A percentile compares a stretch with the other conserved stretches of the same genome.
phyloP scores from a whole-genome alignment of 2,888 invertebrate genomes.

The Lasioglossum pauxillum region DNA sequence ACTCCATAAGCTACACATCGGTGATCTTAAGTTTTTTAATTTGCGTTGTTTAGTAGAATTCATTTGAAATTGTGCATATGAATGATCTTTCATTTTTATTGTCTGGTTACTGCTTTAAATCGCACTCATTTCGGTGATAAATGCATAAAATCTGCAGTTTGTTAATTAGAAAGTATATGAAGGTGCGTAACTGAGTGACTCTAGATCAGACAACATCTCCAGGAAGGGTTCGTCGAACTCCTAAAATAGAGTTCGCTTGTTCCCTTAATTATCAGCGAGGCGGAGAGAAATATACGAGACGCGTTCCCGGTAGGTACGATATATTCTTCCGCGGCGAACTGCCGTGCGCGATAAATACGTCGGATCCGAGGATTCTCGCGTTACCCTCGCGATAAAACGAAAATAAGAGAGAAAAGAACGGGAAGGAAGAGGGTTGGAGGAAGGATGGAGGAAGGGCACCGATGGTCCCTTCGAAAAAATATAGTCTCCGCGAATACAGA shows the following conservation, averaged over 20 bases:
- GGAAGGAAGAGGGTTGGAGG: conserved; percentile 13
- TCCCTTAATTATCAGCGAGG: conserved; percentile 26
- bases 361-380: conserved; percentile 61
- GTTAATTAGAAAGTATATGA: too few relatives aligned
- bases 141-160: too few relatives aligned
- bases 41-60: too few relatives aligned
- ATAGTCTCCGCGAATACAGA: conserved; percentile 64
- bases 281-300: conserved; percentile 39
- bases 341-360: conserved; percentile 60
- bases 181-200: too few relatives aligned
- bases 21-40: too few relatives aligned
- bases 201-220: too few relatives aligned
- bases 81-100: too few relatives aligned
- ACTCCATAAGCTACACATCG: too few relatives aligned
- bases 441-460: conserved; percentile 1
- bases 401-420: background rate
- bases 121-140: too few relatives aligned
- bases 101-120: too few relatives aligned
- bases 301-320: conserved; percentile 41
- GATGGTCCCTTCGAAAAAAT: conserved; percentile 51
- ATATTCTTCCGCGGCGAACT: conserved; percentile 44
- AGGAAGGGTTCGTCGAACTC: background rate
- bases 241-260: conserved; percentile 25
- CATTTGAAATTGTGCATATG: too few relatives aligned
- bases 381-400: conserved; percentile 48